Percentiles rank a stretch among this genome's conserved stretches.
phyloP scores from a whole-genome alignment of 1,140 invertebrate genomes.

The Pseudomyrmex dendroicus region DNA sequence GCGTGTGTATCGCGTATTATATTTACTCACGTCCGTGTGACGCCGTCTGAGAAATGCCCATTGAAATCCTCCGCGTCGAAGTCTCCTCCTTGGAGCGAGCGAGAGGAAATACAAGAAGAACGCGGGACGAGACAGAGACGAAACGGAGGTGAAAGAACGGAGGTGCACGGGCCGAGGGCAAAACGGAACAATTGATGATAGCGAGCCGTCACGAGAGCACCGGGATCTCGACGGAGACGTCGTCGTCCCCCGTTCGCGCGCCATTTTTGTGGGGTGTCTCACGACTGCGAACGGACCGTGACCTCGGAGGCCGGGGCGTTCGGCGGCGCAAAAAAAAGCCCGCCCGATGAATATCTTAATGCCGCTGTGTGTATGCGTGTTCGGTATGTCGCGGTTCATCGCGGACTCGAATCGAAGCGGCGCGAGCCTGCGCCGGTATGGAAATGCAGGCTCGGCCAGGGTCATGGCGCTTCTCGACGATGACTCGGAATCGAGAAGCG shows the following conservation, averaged over 20 bases:
- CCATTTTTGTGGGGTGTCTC: slow-evolving; percentile 66
- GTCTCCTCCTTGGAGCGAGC: slow-evolving; percentile 38
- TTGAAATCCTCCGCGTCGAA: slow-evolving; percentile 59
- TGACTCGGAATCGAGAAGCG: slow-evolving; percentile 53
- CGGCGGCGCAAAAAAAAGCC: slow-evolving; percentile 45
- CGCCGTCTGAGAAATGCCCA: slow-evolving; percentile 65
- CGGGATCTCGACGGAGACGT: slow-evolving; percentile 49
- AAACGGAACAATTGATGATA: slow-evolving; percentile 71
- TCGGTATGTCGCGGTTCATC: slow-evolving; percentile 58
- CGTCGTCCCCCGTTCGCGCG: slow-evolving; percentile 33
- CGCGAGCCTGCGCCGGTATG: slow-evolving; percentile 37
- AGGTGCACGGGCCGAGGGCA: slow-evolving; percentile 39
- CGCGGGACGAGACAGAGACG: background rate
- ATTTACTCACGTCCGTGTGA: slow-evolving; percentile 44
- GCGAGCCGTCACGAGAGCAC: slow-evolving; percentile 62
- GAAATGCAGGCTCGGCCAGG: slow-evolving; percentile 53
- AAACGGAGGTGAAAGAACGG: slow-evolving; percentile 14
- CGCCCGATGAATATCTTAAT: slow-evolving; percentile 68
- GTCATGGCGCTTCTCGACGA: slow-evolving; percentile 53
- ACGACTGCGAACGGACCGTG: slow-evolving; percentile 61
- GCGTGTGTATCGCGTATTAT: slow-evolving; percentile 24
- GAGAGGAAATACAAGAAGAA: slow-evolving; percentile 10
- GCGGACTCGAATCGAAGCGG: slow-evolving; percentile 44
- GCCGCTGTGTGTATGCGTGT: slow-evolving; percentile 37
- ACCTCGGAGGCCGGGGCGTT: slow-evolving; percentile 50